Conservation (phyloP, 2,113 vertebrate genomes). For the Gasterosteus nipponicus region DNA sequence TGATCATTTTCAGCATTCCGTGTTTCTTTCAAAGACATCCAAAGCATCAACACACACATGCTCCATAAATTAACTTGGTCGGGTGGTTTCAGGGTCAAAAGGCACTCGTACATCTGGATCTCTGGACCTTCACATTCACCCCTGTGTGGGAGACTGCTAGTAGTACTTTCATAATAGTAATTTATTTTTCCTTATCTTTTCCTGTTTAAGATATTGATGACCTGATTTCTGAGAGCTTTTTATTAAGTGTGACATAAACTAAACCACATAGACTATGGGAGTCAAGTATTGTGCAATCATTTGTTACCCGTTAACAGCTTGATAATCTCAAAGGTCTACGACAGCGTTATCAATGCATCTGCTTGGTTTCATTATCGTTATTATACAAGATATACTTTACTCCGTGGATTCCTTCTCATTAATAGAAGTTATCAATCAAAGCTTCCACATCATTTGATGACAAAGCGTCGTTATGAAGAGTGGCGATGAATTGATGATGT, state of each 20-base stretch:
- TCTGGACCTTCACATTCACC: conserved; percentile 18
- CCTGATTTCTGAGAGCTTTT: background rate
- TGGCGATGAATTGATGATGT: background rate
- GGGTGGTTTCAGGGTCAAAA: conserved; percentile 39
- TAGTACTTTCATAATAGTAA: background rate
- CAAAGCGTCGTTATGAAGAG: conserved; percentile 8
- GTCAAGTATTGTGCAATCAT: background rate
- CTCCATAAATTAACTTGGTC: conserved; percentile 33
- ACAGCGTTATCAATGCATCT: background rate
- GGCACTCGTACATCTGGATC: conserved; percentile 23
- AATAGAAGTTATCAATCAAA: conserved; percentile 29
- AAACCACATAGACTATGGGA: background rate
- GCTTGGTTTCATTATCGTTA: background rate
- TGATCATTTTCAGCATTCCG: conserved; percentile 1
- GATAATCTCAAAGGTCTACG: background rate
- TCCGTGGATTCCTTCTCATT: conserved; percentile 8
- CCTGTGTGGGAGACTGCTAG: background rate
- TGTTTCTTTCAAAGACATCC: background rate
- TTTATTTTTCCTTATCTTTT: background rate
- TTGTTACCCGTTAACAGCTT: background rate
- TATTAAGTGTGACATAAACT: background rate
- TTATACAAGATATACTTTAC: conserved; percentile 17
- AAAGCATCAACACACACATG: conserved; percentile 22
- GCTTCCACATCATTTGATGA: conserved; percentile 44
- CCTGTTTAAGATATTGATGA: background rate